Percentiles rank a stretch among this genome's conserved stretches.
phyloP scores from a whole-genome alignment of 2,113 vertebrate species.

The Canis aureus region DNA sequence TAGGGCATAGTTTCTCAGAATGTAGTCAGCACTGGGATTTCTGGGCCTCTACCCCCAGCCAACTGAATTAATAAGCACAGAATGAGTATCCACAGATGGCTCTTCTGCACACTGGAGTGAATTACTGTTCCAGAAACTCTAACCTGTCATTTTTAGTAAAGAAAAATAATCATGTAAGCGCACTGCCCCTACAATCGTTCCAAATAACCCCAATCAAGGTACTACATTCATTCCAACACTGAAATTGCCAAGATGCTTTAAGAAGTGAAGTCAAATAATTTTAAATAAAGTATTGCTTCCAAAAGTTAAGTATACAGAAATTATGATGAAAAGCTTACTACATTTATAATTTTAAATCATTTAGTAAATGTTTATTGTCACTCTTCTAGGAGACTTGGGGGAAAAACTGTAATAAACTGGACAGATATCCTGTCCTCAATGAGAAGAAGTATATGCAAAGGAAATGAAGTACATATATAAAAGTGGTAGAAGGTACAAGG shows the following conservation, averaged over 20 bases:
- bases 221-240: background rate
- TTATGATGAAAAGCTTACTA: background rate
- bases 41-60: background rate
- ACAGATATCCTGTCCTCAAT: background rate
- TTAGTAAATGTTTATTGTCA: background rate
- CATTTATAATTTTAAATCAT: background rate
- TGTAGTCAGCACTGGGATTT: accelerated
- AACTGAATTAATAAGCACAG: too few species aligned
- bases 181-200: background rate
- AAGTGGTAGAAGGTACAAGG: background rate
- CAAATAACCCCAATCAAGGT: background rate
- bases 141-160: background rate
- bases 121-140: background rate
- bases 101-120: background rate
- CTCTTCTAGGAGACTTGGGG: background rate
- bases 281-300: background rate
- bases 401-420: background rate
- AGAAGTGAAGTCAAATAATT: background rate
- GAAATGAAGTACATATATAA: background rate
- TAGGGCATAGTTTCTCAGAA: background rate
- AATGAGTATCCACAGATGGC: background rate
- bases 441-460: background rate
- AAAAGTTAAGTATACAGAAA: background rate
- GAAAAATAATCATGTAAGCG: background rate
- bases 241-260: background rate